A percentile compares a stretch with the other conserved stretches of the same genome.
phyloP scores from a whole-genome alignment of 2,113 vertebrate genomes.

The Salvator merianae region DNA sequence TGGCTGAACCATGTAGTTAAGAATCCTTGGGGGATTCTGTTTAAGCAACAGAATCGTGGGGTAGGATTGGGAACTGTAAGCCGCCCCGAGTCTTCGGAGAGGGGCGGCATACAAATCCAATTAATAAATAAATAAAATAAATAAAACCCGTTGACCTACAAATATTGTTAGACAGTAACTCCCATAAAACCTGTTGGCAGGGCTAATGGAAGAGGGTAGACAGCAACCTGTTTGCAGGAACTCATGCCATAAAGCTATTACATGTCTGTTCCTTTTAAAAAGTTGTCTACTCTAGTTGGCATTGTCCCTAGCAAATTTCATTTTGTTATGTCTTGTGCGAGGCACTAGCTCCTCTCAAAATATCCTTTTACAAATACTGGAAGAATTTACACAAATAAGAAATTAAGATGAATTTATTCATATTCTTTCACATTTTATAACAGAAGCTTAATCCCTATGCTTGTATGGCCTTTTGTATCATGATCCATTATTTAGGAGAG shows the following conservation, averaged over 20 bases:
- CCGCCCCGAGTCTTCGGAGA: no score
- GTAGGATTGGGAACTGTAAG: no score
- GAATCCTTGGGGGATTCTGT: background rate
- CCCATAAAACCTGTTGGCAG: background rate
- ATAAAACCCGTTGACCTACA: no score
- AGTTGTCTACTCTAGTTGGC: background rate
- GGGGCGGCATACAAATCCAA: no score
- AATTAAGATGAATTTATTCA: background rate
- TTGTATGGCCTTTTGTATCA: background rate
- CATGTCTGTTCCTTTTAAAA: background rate
- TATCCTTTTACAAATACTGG: background rate
- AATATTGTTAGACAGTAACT: background rate
- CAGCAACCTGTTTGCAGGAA: background rate
- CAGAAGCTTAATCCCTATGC: background rate
- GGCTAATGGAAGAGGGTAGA: background rate
- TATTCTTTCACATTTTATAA: background rate
- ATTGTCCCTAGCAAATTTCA: background rate
- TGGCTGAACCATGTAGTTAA: background rate
- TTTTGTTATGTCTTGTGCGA: background rate
- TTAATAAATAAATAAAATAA: no score
- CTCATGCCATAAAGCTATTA: background rate
- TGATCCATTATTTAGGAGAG: background rate
- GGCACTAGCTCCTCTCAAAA: background rate
- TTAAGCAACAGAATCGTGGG: background rate
- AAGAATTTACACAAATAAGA: background rate